Percentiles rank a stretch among this genome's conserved stretches.
Evolutionary conservation across 1,140 invertebrate species (phyloP).

Genomic region (Apis laboriosa): DNA sequence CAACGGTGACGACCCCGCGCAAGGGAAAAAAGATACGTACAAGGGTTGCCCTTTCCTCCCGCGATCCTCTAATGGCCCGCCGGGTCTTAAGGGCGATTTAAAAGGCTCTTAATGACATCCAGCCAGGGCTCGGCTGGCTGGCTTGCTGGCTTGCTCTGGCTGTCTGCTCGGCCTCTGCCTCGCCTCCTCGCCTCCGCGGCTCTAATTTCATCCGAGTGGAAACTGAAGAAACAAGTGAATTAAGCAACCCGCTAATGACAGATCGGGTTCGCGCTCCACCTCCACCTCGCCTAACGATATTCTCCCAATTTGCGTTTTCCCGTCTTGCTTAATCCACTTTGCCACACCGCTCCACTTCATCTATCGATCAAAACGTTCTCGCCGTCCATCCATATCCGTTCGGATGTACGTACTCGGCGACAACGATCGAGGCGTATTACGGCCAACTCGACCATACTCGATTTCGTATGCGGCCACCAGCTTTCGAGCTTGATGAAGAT

Average conservation of each 20-base stretch:
- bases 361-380: slow-evolving; percentile 30
- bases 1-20: slow-evolving; percentile 6
- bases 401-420: no score
- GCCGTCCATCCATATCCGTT: no score
- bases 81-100: slow-evolving; percentile 75
- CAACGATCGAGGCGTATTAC: no score
- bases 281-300: slow-evolving; percentile 49
- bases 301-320: slow-evolving; percentile 58
- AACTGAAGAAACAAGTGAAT: slow-evolving; percentile 79
- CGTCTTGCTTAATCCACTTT: slow-evolving; percentile 56
- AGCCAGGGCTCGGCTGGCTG: slow-evolving; percentile 36
- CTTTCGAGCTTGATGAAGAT: neutral
- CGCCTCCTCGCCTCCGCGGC: slow-evolving; percentile 46
- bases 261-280: slow-evolving; percentile 70
- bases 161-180: slow-evolving; percentile 6
- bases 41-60: slow-evolving; percentile 71
- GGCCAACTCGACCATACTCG: no score
- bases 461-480: neutral
- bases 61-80: slow-evolving; percentile 72
- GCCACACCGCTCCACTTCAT: slow-evolving; percentile 13
- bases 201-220: slow-evolving; percentile 78
- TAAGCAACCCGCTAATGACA: slow-evolving; percentile 77
- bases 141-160: neutral
- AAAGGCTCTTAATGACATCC: slow-evolving; percentile 78
- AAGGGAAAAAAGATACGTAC: slow-evolving; percentile 69